Conservation (phyloP, 2,888 invertebrate genomes). For the Biston stratarius region DNA sequence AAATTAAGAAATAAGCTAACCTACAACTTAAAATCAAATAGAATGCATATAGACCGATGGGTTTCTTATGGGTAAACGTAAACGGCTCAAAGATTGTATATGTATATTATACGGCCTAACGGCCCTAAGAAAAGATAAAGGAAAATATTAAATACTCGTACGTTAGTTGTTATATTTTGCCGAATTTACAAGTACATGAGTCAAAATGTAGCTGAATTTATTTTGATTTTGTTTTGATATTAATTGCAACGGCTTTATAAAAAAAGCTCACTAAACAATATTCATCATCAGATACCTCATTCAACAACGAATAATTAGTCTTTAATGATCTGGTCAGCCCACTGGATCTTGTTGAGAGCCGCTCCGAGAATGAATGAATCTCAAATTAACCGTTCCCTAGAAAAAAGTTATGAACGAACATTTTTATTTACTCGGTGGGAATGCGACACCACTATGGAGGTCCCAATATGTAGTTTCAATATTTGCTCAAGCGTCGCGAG, state of each 20-base stretch:
- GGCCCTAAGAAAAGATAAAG: too few species aligned
- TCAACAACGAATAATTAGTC: constrained; percentile 17
- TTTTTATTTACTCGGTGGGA: constrained; percentile 59
- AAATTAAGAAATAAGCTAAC: too few species aligned
- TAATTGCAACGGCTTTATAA: neutral
- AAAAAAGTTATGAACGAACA: constrained; percentile 62
- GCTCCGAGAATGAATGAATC: constrained; percentile 57
- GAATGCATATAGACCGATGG: too few species aligned
- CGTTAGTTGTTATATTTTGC: too few species aligned
- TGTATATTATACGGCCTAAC: too few species aligned
- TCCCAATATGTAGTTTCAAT: constrained; percentile 73
- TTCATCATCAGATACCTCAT: constrained; percentile 17
- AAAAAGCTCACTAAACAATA: constrained; percentile 8
- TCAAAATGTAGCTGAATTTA: neutral
- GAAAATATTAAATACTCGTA: too few species aligned
- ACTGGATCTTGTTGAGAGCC: constrained; percentile 45
- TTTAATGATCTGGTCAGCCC: constrained; percentile 30
- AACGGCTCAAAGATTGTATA: too few species aligned
- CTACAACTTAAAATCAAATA: too few species aligned
- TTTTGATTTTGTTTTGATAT: neutral
- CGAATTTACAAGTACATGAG: neutral
- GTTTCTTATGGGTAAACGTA: too few species aligned
- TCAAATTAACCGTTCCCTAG: constrained; percentile 46
- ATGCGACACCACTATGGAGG: constrained; percentile 75
- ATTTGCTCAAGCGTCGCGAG: constrained; percentile 60